Evolutionary conservation across 1,140 invertebrate genomes (phyloP).

Genomic region (Patella vulgata): DNA sequence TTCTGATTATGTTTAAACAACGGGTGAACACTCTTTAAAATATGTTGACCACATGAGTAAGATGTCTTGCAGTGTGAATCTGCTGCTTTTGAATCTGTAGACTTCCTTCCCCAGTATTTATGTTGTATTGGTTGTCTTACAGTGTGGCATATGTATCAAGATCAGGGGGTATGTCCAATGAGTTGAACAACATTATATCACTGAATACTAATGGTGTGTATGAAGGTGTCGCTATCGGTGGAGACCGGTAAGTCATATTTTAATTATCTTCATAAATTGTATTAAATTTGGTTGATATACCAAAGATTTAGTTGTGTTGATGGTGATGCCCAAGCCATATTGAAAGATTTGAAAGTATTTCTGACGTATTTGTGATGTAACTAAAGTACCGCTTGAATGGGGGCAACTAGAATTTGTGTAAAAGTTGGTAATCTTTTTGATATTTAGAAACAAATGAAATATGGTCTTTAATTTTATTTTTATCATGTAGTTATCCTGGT

Average conservation of each 20-base stretch:
- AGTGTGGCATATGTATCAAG: conserved; percentile 98
- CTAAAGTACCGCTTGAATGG: too few relatives aligned
- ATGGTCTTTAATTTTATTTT: too few relatives aligned
- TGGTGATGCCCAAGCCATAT: not conserved
- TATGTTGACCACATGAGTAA: too few relatives aligned
- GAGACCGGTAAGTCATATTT: conserved; percentile 76
- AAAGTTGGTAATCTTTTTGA: too few relatives aligned
- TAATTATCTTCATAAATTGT: not conserved
- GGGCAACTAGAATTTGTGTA: too few relatives aligned
- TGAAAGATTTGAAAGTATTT: not conserved
- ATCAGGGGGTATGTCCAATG: conserved; percentile 99
- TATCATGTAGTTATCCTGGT: conserved; percentile 81
- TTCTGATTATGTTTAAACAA: too few relatives aligned
- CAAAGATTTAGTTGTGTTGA: not conserved
- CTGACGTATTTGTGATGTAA: too few relatives aligned
- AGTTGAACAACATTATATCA: conserved; percentile 98
- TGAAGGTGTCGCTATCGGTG: conserved; percentile 99
- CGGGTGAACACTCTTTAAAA: too few relatives aligned
- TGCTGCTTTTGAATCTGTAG: too few relatives aligned
- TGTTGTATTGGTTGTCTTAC: conserved; percentile 24
- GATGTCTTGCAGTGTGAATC: too few relatives aligned
- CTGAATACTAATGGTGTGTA: conserved; percentile 97
- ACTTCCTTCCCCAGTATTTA: too few relatives aligned
- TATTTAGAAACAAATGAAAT: too few relatives aligned
- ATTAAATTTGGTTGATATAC: not conserved